Evolutionary conservation across 2,888 invertebrate genomes (phyloP), one percentile per base, ranked within the genome.

Genomic region (Nowickia ferox): DNA sequence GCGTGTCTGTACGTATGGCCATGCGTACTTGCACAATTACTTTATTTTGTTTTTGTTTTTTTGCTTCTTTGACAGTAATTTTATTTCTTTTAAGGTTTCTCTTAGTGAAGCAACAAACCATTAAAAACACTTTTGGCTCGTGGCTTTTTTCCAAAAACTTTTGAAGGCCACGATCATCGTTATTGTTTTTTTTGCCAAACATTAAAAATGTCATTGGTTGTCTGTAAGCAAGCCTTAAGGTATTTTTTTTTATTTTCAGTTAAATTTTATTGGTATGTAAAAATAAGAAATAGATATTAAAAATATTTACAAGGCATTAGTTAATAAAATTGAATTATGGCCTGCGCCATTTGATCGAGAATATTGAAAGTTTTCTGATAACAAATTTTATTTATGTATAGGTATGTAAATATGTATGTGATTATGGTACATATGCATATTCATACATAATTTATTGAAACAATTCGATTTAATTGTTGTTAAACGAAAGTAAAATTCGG

Each of bases 21-120:
- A 81, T 74, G 86, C 75, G 71, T 75, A 84, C 44, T 84, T 82
- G 86, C 84, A 78, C 63, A 85, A 85, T 74, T 77, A 53, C 59
- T 30, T 6, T 63, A 19, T 76, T 61, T 71, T 84, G 9, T 8
- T 53, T 77, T 61, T 59, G n/a, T n/a, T 63, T 30, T 84, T 76
- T 71, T 84, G 38, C 9, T 53, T 51, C 51, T 78, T 61, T 30
- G 30, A 6, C 30, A 30, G 48, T 15, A 42, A 17, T 19, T 61
- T 48, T 42, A 42, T 15, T 30, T 51, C 17, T 11, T 22, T 66
- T 68, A 48, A 48, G 42, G 51, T 71, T 65, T 69, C 30, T 68
- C 30, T 68, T 77, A 68, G 68, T 46, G 10, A 46, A 30, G 57
- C 30, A 30, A 30, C 71, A 74, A 78, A 82, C 69, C 61, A 63